Conservation (phyloP, 2,113 vertebrate species). For the Steatornis caripensis region DNA sequence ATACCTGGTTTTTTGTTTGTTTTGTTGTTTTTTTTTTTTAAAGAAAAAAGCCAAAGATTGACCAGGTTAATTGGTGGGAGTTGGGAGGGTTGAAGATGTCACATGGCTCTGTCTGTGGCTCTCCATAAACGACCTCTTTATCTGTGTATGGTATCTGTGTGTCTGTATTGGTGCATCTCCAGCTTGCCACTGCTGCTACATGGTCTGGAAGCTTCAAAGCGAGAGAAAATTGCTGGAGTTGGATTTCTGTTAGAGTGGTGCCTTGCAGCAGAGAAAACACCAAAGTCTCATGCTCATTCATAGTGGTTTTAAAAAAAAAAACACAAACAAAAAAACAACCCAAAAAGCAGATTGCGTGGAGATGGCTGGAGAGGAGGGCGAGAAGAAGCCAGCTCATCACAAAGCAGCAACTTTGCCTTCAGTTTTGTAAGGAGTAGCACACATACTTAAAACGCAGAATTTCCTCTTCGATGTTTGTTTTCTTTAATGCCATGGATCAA, state of each 20-base stretch:
- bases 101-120: conserved; percentile 43
- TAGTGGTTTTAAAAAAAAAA: neutral
- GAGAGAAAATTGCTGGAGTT: neutral
- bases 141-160: conserved; percentile 14
- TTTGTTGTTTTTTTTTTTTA: neutral
- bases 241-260: conserved; percentile 12
- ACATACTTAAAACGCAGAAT: neutral
- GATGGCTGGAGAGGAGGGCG: neutral
- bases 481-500: conserved; percentile 55
- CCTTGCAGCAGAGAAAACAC: conserved; percentile 58
- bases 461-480: neutral
- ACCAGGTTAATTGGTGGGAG: conserved; percentile 34
- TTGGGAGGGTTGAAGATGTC: neutral
- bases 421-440: conserved; percentile 1
- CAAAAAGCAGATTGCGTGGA: neutral
- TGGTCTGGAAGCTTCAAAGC: conserved; percentile 19
- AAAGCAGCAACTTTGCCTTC: conserved; percentile 41
- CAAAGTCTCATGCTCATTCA: conserved; percentile 36
- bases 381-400: neutral
- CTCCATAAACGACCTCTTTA: conserved; percentile 20
- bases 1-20: neutral
- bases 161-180: neutral
- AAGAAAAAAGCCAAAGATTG: conserved; percentile 71
- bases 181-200: conserved; percentile 36
- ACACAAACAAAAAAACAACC: neutral